Percentiles rank a stretch among this genome's conserved stretches.
These are phyloP conservation scores for Xiphydria camelus DNA, from an alignment of 2,888 invertebrate genomes.

Conservation along the genomic window DNA sequence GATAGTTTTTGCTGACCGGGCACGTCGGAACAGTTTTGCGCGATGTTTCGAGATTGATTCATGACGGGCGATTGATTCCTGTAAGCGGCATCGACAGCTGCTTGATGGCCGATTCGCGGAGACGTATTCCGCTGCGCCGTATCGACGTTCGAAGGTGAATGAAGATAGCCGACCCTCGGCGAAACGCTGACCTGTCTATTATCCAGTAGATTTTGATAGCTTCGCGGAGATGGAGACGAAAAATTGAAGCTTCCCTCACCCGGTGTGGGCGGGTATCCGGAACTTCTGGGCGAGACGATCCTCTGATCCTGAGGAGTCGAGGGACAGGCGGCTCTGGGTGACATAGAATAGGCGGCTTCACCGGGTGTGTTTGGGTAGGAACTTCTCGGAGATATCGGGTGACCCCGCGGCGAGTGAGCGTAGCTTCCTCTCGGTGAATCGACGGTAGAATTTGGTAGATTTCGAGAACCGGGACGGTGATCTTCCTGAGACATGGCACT, in stretches of 20 bases:
- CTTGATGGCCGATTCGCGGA: slow-evolving; percentile 27
- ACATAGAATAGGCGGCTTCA: slow-evolving; percentile 36
- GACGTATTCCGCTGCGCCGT: slow-evolving; percentile 32
- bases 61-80: slow-evolving; percentile 33
- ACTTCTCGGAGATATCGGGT: slow-evolving; percentile 48
- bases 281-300: slow-evolving; percentile 43
- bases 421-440: slow-evolving; percentile 44
- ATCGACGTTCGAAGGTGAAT: slow-evolving; percentile 35
- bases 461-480: slow-evolving; percentile 44
- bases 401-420: slow-evolving; percentile 41
- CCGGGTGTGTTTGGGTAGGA: slow-evolving; percentile 41
- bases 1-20: slow-evolving; percentile 32
- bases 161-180: slow-evolving; percentile 33
- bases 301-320: slow-evolving; percentile 44
- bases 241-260: slow-evolving; percentile 37
- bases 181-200: slow-evolving; percentile 37
- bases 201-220: slow-evolving; percentile 38
- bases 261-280: slow-evolving; percentile 40
- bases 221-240: slow-evolving; percentile 36
- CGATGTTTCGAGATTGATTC: slow-evolving; percentile 30
- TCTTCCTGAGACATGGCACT: slow-evolving; percentile 51
- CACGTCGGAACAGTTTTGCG: slow-evolving; percentile 23
- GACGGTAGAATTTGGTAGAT: slow-evolving; percentile 41
- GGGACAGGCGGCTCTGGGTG: slow-evolving; percentile 39
- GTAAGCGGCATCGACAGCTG: slow-evolving; percentile 18